A percentile compares a stretch with the other conserved stretches of the same genome.
Conservation (phyloP, 1,140 invertebrate genomes). For the Bombus breviceps region DNA sequence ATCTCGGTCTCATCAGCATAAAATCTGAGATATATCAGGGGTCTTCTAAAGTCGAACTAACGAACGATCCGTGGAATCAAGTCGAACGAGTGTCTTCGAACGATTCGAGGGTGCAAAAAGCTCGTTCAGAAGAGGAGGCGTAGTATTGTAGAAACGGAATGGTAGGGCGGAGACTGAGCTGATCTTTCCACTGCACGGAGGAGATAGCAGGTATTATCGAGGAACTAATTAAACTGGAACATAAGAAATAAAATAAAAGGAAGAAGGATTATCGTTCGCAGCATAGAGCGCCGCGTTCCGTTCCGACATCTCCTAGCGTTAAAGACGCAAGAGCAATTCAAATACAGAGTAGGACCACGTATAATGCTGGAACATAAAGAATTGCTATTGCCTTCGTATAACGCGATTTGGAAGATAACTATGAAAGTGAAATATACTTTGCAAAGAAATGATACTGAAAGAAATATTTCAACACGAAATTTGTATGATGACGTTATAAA, state of each 20-base stretch:
- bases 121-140: neutral
- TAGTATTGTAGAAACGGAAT: neutral
- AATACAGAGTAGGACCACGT: no score
- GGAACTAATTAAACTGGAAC: slow-evolving; percentile 80
- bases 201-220: slow-evolving; percentile 78
- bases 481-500: no score
- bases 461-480: no score
- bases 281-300: slow-evolving; percentile 19
- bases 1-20: slow-evolving; percentile 27
- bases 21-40: slow-evolving; percentile 28
- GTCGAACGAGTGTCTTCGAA: slow-evolving; percentile 27
- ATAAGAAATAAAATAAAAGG: slow-evolving; percentile 78
- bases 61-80: slow-evolving; percentile 46
- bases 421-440: no score
- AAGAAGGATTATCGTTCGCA: slow-evolving; percentile 66
- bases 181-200: slow-evolving; percentile 64
- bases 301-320: slow-evolving; percentile 14
- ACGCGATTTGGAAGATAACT: no score
- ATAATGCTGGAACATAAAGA: no score
- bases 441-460: no score
- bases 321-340: neutral
- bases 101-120: slow-evolving; percentile 39
- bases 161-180: slow-evolving; percentile 9
- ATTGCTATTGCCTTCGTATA: no score
- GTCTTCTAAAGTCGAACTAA: slow-evolving; percentile 1